A percentile compares a stretch with the other conserved stretches of the same genome.
phyloP scores from a whole-genome alignment of 2,888 invertebrate species.

The Zelleria hepariella region DNA sequence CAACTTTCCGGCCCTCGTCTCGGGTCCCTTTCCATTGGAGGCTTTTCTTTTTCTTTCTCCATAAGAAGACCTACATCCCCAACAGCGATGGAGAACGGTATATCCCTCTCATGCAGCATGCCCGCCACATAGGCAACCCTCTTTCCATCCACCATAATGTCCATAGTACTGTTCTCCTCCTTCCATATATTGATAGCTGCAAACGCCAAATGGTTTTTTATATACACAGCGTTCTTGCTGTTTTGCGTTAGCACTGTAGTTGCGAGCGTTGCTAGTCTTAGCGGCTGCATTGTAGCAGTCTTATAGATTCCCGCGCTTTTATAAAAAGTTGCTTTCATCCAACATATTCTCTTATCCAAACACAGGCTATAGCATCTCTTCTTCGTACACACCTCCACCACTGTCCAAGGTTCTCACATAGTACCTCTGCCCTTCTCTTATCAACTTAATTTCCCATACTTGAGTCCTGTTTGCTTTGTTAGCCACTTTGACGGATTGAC shows the following conservation, averaged over 20 bases:
- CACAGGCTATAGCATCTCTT: background rate
- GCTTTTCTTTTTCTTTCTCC: conserved; percentile 28
- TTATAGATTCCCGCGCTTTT: background rate
- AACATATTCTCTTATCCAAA: background rate
- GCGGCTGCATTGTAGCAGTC: background rate
- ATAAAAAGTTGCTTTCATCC: background rate
- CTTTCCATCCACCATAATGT: conserved; percentile 48
- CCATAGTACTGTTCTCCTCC: conserved; percentile 54
- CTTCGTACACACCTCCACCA: conserved; percentile 37
- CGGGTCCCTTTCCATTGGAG: background rate
- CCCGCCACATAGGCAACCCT: conserved; percentile 39
- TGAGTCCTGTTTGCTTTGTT: conserved; percentile 29
- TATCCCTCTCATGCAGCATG: conserved; percentile 47
- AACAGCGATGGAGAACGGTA: conserved; percentile 46
- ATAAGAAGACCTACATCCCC: conserved; percentile 32
- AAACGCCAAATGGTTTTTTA: conserved; percentile 9
- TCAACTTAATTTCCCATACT: conserved; percentile 52
- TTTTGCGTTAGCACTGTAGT: background rate
- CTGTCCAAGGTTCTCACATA: conserved; percentile 50
- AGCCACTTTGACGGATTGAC: conserved; percentile 49
- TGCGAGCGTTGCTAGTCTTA: conserved; percentile 1
- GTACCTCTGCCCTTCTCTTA: conserved; percentile 46
- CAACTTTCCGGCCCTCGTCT: background rate
- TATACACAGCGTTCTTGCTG: background rate
- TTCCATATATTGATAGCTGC: conserved; percentile 55